These are phyloP conservation scores for Leptobrachium ailaonicum DNA, from an alignment of 2,113 vertebrate genomes.

Conservation along the genomic window DNA sequence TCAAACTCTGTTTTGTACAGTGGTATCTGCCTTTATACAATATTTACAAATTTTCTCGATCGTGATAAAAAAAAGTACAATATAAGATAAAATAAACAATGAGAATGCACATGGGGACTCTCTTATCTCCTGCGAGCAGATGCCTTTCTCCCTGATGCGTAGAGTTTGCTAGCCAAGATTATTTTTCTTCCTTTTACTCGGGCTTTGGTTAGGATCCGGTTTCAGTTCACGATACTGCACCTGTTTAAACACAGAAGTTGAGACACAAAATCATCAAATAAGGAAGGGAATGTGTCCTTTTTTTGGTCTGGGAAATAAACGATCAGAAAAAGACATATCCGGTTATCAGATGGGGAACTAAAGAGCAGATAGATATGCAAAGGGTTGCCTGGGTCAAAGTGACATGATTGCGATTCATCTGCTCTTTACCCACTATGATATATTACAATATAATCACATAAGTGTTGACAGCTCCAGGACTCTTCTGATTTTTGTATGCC, in stretches of 20 bases:
- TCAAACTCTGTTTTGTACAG: conserved; percentile 64
- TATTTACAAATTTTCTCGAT: conserved; percentile 70
- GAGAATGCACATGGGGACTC: conserved; percentile 61
- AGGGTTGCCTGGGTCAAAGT: too few relatives aligned
- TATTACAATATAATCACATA: too few relatives aligned
- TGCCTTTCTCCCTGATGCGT: conserved; percentile 62
- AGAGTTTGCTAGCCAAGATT: conserved; percentile 80
- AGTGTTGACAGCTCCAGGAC: too few relatives aligned
- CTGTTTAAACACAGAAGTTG: conserved; percentile 91
- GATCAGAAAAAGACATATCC: not conserved
- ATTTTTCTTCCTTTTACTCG: conserved; percentile 97
- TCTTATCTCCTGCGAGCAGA: conserved; percentile 71
- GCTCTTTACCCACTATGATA: too few relatives aligned
- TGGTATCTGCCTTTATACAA: conserved; percentile 68
- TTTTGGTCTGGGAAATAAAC: conserved; percentile 7
- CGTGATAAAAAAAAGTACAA: conserved; percentile 68
- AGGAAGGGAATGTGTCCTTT: conserved; percentile 53
- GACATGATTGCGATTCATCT: too few relatives aligned
- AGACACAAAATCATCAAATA: conserved; percentile 53
- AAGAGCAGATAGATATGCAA: too few relatives aligned
- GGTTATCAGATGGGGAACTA: too few relatives aligned
- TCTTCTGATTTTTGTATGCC: too few relatives aligned
- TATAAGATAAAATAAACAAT: conserved; percentile 68
- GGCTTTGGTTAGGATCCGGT: conserved; percentile 90
- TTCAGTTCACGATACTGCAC: conserved; percentile 96